These are phyloP conservation scores for Nephrotoma appendiculata DNA, from an alignment of 2,888 invertebrate genomes.

Conservation along the genomic window DNA sequence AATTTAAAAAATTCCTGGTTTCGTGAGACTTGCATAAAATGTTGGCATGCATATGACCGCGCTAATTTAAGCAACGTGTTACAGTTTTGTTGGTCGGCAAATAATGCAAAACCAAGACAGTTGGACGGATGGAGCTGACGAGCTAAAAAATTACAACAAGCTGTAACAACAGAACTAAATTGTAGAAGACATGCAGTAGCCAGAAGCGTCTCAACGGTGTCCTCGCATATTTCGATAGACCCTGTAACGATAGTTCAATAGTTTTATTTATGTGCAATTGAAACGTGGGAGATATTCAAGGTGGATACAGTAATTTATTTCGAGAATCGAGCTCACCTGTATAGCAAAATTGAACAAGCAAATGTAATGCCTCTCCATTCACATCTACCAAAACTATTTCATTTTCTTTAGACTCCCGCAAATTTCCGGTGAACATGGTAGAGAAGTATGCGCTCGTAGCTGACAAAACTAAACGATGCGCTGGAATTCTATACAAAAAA, in stretches of 20 bases:
- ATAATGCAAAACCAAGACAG: constrained; percentile 83
- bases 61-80: constrained; percentile 64
- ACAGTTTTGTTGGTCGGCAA: constrained; percentile 87
- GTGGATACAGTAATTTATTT: background rate
- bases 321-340: constrained; percentile 46
- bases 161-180: constrained; percentile 69
- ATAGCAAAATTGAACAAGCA: constrained; percentile 81
- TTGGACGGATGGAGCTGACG: constrained; percentile 88
- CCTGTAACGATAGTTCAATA: constrained; percentile 26
- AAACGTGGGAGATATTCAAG: constrained; percentile 3
- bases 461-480: constrained; percentile 77
- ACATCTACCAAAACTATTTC: constrained; percentile 76
- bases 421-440: constrained; percentile 85
- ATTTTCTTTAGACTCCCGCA: constrained; percentile 67
- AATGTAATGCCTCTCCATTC: constrained; percentile 71
- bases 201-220: constrained; percentile 77
- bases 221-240: constrained; percentile 65
- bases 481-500: constrained; percentile 43
- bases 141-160: constrained; percentile 78
- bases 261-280: background rate
- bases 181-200: constrained; percentile 82
- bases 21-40: constrained; percentile 60
- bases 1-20: constrained; percentile 33
- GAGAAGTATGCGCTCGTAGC: constrained; percentile 91
- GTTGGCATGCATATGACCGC: constrained; percentile 68